A percentile compares a stretch with the other conserved stretches of the same genome.
These are phyloP conservation scores for Daboia siamensis DNA, from an alignment of 2,113 vertebrate genomes.

Conservation along the genomic window DNA sequence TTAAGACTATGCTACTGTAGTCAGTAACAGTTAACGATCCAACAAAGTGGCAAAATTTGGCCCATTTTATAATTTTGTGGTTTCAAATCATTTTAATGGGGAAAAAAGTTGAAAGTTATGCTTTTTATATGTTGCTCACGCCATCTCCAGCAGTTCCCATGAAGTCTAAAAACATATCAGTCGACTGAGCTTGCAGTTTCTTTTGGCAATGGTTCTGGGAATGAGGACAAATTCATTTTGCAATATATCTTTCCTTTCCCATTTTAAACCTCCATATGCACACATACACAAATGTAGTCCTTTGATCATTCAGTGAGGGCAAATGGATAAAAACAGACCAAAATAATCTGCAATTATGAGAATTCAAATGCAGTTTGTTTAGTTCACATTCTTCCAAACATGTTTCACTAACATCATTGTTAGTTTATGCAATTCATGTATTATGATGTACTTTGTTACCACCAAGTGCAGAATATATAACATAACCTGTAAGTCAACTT, in stretches of 20 bases:
- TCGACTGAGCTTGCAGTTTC: conserved; percentile 4
- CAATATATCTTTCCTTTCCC: neutral
- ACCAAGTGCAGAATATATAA: neutral
- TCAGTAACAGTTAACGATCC: conserved; percentile 30
- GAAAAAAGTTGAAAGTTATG: neutral
- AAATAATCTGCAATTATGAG: neutral
- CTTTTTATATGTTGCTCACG: neutral
- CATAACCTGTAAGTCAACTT: neutral
- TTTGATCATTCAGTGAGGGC: neutral
- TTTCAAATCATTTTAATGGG: neutral
- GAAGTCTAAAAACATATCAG: conserved; percentile 8
- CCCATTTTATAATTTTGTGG: neutral
- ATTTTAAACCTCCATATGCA: neutral
- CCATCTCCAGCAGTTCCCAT: conserved; percentile 5
- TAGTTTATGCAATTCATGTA: neutral
- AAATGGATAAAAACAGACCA: neutral
- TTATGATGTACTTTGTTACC: neutral
- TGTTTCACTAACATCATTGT: neutral
- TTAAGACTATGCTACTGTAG: conserved; percentile 34
- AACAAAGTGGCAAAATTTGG: neutral
- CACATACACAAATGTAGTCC: neutral
- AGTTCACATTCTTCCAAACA: neutral
- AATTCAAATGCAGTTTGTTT: neutral
- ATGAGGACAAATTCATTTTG: conserved; percentile 9
- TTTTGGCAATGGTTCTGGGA: conserved; percentile 26